A percentile compares a stretch with the other conserved stretches of the same genome.
Evolutionary conservation across 2,797 vertebrate genomes (phyloP).

Genomic region (Urosaurus nigricauda): DNA sequence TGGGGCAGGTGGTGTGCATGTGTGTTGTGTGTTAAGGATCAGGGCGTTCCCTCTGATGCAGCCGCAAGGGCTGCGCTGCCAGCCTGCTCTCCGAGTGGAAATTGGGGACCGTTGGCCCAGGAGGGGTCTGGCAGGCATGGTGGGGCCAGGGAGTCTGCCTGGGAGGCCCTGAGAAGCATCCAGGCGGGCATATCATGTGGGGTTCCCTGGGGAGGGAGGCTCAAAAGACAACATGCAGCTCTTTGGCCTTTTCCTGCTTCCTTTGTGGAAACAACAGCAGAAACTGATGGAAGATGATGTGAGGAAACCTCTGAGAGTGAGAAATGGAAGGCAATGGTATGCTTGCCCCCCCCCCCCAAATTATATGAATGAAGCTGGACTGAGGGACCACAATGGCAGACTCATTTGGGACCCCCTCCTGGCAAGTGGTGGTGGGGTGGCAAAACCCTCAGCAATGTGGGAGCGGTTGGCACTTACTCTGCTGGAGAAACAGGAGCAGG

Average conservation of each 20-base stretch:
- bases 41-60: too few relatives aligned
- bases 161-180: background rate
- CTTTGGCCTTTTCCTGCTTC: background rate
- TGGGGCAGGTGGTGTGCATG: too few relatives aligned
- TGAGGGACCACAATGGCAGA: too few relatives aligned
- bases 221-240: background rate
- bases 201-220: too few relatives aligned
- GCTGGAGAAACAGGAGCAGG: conserved; percentile 63
- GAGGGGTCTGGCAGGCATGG: background rate
- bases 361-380: too few relatives aligned
- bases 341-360: too few relatives aligned
- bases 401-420: background rate
- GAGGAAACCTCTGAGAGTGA: background rate
- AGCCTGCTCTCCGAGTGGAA: too few relatives aligned
- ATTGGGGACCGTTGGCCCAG: background rate
- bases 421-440: background rate
- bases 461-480: conserved; percentile 68
- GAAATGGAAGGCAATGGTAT: background rate
- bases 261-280: background rate
- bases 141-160: background rate
- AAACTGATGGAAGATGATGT: background rate
- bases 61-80: too few relatives aligned
- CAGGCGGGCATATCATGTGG: background rate
- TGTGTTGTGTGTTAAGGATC: too few relatives aligned
- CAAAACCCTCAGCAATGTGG: too few relatives aligned